Conservation (phyloP, 2,888 invertebrate species). For the Nephrotoma guestfalica region DNA sequence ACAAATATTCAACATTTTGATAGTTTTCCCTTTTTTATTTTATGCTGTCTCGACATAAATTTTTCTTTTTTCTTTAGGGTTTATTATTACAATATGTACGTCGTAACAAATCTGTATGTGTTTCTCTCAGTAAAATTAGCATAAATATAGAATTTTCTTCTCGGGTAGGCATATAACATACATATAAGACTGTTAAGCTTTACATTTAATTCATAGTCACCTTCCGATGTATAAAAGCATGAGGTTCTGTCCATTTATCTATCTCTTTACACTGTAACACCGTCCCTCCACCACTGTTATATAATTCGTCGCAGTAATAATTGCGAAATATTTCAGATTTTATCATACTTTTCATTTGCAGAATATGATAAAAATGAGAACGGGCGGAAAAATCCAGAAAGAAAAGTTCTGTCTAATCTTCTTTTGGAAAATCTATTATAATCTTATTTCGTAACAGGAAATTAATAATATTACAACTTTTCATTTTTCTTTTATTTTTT, state of each 20-base stretch:
- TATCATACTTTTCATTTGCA: neutral
- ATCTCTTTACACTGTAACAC: neutral
- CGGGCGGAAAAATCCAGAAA: neutral
- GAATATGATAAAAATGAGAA: neutral
- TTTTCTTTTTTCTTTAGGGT: neutral
- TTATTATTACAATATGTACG: neutral
- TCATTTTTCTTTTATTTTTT: neutral
- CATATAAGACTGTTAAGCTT: neutral
- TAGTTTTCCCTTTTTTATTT: neutral
- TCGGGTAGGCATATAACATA: neutral
- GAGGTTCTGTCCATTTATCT: neutral
- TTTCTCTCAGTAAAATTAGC: neutral
- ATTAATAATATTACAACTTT: neutral
- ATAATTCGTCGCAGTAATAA: neutral
- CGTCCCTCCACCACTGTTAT: neutral
- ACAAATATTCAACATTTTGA: neutral
- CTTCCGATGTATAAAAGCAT: neutral
- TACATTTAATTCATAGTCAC: neutral
- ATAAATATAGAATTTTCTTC: neutral
- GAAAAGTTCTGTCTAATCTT: neutral
- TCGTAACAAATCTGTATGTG: neutral
- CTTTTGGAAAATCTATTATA: neutral
- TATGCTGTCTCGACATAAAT: neutral
- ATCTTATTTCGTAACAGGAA: neutral
- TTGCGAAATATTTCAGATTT: neutral